Evolutionary conservation across 2,113 vertebrate species (phyloP), one percentile per base, ranked within the genome.

Genomic region (Ammodytes marinus): DNA sequence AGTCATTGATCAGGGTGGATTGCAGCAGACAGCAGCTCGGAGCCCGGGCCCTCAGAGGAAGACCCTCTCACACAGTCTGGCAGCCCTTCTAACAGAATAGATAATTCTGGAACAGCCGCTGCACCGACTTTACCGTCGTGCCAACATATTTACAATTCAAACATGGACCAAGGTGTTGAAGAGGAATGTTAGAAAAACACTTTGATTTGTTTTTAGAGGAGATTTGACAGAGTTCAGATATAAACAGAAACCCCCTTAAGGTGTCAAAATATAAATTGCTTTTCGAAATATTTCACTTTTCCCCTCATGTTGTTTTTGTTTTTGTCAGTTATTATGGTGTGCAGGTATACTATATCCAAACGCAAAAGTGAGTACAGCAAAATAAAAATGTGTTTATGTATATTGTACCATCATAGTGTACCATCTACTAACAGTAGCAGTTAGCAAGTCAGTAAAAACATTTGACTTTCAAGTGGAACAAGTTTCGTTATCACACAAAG

Each of bases 141-240:
- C 92, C 93, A 94, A 88, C 82, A 91, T 77, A 95, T 95, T 93
- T 95, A 92, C 93, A 95, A 94, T 93, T 95, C 94, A 94, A 94
- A 94, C 91, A 88, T 57, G 80, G 88, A 84, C 85, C 86, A 78
- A 90, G 86, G 90, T 93, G 93, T 83, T 88, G 81, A 86, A 83
- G 90, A 79, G 78, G 80, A 85, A 89, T 78, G 84, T 86, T 93
- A 79, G 79, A 92, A 92, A 88, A 92, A 88, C 69, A 72, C 85
- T 90, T 83, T 91, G 86, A 82, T 87, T 88, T 88, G 83, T 85
- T 92, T 88, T 89, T 79, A 69, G 50, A 43, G 60, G 53, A 88
- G 68, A 83, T 84, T 80, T 90, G 88, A 92, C 83, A 90, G 74
- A 65, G 84, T 60, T 66, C 59, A 4, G 79, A 84, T 46, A 74